A percentile compares a stretch with the other conserved stretches of the same genome.
phyloP scores from a whole-genome alignment of 2,113 vertebrate genomes.

The Callaeas wilsoni region DNA sequence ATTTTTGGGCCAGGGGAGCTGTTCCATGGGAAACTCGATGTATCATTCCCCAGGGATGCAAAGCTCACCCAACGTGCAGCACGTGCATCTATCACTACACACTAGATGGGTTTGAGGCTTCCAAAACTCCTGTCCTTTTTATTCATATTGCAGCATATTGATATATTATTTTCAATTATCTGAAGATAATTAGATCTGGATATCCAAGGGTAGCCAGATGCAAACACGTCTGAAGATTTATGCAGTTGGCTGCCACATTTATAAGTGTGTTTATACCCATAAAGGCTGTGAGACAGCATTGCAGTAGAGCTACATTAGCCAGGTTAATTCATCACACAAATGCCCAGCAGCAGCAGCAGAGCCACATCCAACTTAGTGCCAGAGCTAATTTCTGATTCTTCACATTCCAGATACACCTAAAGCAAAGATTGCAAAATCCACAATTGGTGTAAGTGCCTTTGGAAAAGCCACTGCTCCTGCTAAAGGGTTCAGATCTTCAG shows the following conservation, averaged over 20 bases:
- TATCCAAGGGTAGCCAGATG: slow-evolving; percentile 26
- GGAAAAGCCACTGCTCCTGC: not conserved
- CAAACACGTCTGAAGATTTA: slow-evolving; percentile 6
- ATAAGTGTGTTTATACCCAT: not conserved
- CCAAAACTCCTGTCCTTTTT: not conserved
- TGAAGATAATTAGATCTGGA: slow-evolving; percentile 36
- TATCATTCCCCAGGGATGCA: not conserved
- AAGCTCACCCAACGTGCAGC: not conserved
- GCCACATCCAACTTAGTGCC: not conserved
- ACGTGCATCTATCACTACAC: not conserved
- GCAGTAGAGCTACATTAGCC: not conserved
- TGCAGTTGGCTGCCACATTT: not conserved
- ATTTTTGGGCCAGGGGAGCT: not conserved
- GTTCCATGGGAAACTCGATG: not conserved
- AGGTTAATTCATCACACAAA: slow-evolving; percentile 8
- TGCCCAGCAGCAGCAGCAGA: not conserved
- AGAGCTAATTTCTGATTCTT: not conserved
- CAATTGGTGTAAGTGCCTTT: not conserved
- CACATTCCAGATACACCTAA: not conserved
- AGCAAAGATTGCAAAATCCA: not conserved
- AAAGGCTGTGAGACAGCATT: not conserved
- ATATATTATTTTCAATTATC: slow-evolving; percentile 44
- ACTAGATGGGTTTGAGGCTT: not conserved
- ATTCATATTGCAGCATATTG: not conserved
- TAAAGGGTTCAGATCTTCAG: not conserved